Evolutionary conservation across 2,797 vertebrate species (phyloP).

Genomic region (Furcifer pardalis): DNA sequence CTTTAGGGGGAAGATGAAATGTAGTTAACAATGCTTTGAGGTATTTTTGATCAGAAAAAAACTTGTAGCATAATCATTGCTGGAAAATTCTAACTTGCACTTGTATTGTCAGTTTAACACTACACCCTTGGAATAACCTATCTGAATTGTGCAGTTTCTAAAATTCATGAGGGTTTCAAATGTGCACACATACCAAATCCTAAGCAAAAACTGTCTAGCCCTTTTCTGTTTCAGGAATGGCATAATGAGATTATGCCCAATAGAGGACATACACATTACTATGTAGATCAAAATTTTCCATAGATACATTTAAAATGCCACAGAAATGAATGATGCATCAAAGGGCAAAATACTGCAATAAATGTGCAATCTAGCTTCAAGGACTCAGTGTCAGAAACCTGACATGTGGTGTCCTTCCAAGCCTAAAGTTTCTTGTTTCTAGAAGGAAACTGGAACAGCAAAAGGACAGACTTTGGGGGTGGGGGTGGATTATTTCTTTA

Average conservation of each 20-base stretch:
- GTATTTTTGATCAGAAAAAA: not conserved
- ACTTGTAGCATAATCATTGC: not conserved
- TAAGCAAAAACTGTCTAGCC: not conserved
- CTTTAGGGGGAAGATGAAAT: not conserved
- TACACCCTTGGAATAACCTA: not conserved
- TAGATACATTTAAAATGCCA: not conserved
- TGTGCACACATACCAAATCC: not conserved
- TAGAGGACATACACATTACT: not conserved
- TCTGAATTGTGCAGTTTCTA: not conserved
- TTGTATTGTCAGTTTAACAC: not conserved
- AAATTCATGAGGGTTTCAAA: not conserved
- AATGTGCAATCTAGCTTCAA: not conserved
- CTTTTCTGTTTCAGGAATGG: not conserved
- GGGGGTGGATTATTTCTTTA: not conserved
- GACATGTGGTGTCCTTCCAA: conserved; percentile 3
- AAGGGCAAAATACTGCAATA: not conserved
- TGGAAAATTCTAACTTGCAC: not conserved
- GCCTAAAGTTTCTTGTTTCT: not conserved
- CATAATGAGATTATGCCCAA: not conserved
- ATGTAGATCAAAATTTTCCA: not conserved
- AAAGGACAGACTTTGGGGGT: not conserved
- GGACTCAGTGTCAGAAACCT: not conserved
- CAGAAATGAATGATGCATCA: not conserved
- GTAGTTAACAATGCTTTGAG: not conserved
- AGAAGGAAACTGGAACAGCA: not conserved